Evolutionary conservation across 2,888 invertebrate species (phyloP).

Genomic region (Achlya flavicornis): DNA sequence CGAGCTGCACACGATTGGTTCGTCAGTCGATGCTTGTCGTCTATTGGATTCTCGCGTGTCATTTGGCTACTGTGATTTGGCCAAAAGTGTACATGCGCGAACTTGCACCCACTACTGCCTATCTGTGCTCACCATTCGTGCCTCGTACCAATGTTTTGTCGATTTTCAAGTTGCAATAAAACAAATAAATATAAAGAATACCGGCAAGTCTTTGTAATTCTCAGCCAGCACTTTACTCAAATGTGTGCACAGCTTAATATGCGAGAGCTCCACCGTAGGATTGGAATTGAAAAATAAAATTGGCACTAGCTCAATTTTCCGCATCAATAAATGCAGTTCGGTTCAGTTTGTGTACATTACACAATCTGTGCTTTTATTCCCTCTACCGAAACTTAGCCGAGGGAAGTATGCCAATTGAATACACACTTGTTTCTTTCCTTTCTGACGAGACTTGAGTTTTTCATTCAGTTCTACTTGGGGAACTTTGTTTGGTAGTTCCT

Average conservation of each 20-base stretch:
- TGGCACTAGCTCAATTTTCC: slow-evolving; percentile 75
- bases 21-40: too few relatives aligned
- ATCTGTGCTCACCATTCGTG: too few relatives aligned
- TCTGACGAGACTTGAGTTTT: slow-evolving; percentile 44
- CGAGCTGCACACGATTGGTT: too few relatives aligned
- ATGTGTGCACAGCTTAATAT: slow-evolving; percentile 28
- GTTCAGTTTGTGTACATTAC: slow-evolving; percentile 55
- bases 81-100: too few relatives aligned
- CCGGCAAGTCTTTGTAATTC: background rate
- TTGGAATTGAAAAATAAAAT: slow-evolving; percentile 71
- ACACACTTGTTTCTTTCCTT: slow-evolving; percentile 55
- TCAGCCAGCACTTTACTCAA: slow-evolving; percentile 1
- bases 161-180: too few relatives aligned
- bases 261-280: slow-evolving; percentile 30
- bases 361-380: slow-evolving; percentile 41
- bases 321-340: slow-evolving; percentile 69
- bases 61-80: too few relatives aligned
- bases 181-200: too few relatives aligned
- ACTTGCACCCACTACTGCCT: too few relatives aligned
- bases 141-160: too few relatives aligned
- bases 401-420: slow-evolving; percentile 69
- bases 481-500: slow-evolving; percentile 19
- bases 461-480: slow-evolving; percentile 25
- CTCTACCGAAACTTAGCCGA: slow-evolving; percentile 50
- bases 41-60: too few relatives aligned